These are phyloP conservation scores for Monoplex corrugatus DNA, from an alignment of 2,888 invertebrate species.

Conservation along the genomic window DNA sequence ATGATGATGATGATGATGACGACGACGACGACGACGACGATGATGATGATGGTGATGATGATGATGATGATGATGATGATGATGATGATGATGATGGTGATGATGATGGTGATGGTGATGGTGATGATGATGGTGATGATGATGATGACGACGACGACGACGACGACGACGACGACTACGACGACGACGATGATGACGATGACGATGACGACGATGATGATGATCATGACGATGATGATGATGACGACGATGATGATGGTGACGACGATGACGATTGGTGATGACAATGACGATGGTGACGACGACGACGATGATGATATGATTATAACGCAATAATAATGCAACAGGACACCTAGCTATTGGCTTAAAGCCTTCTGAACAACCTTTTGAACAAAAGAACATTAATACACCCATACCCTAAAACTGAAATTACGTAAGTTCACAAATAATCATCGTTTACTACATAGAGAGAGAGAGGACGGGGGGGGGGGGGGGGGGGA, in stretches of 20 bases:
- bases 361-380: neutral
- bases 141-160: slow-evolving; percentile 16
- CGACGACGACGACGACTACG: no score
- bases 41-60: no score
- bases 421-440: neutral
- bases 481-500: neutral
- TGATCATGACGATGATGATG: neutral
- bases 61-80: no score
- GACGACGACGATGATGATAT: neutral
- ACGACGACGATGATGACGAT: neutral
- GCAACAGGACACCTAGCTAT: neutral
- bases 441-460: neutral
- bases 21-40: no score
- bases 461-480: neutral
- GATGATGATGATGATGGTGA: neutral
- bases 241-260: neutral
- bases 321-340: neutral
- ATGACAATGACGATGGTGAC: no score
- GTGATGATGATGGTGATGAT: slow-evolving; percentile 21
- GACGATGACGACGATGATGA: neutral
- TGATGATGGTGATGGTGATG: slow-evolving; percentile 7
- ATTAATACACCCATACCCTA: neutral
- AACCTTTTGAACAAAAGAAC: neutral
- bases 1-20: no score
- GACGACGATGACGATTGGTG: no score